Base-by-base conservation (phyloP, 1,140 invertebrate species). In the Pachyrhynchus sulphureomaculatus region DNA sequence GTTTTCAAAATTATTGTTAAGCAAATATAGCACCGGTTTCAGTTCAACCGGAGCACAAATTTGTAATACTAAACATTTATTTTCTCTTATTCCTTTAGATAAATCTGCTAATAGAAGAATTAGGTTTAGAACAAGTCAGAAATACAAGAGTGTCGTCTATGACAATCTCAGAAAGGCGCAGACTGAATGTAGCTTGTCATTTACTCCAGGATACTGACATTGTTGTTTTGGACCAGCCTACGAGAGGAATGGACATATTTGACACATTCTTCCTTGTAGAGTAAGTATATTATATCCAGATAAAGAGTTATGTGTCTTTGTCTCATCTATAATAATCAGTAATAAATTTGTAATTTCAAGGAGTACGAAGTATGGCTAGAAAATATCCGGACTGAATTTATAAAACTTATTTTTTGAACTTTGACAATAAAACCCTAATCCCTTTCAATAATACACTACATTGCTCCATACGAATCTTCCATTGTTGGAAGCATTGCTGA, bases 251-350 rank as follows among this genome's bases (percentile, higher is more conserved):
- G 88, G 95, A 98, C 68, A 95, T 97, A 54, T 96, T 96, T 65
- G 95, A 98, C 71, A 93, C 93, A 0, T 96, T 96, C 77, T 97
- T 97, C 75, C 76, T 97, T 12, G 87, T 97, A 20, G 95, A 97
- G 75, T 62, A 49, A 55, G 51, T 55, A 9, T 8, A 5, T 36
- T 5, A 9, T 5, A 41, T 32, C 6, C 4, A 39, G 6, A 39
- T 39, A 13, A 39, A 10, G 15, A 9, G 4, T n/a, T n/a, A n/a
- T n/a, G n/a, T n/a, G n/a, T n/a, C n/a, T n/a, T n/a, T n/a, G n/a
- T n/a, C n/a, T n/a, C n/a, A n/a, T n/a, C n/a, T n/a, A n/a, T n/a
- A n/a, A n/a, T n/a, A n/a, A n/a, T n/a, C n/a, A n/a, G n/a, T n/a
- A n/a, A n/a, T n/a, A n/a, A n/a, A n/a, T n/a, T n/a, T n/a, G n/a